A percentile compares a stretch with the other conserved stretches of the same genome.
Evolutionary conservation across 2,113 vertebrate genomes (phyloP).

Genomic region (Danio rerio): GRCz12tu NC_133193.1:46236001-46236500

Average conservation of each 20-base stretch:
- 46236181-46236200: slow-evolving; percentile 49
- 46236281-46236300: slow-evolving; percentile 17
- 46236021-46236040: slow-evolving; percentile 31
- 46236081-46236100: slow-evolving; percentile 47
- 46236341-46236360: background rate
- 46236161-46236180: slow-evolving; percentile 64
- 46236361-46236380: too few relatives aligned
- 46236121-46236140: slow-evolving; percentile 40
- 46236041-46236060: slow-evolving; percentile 26
- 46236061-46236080: slow-evolving; percentile 24
- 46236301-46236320: slow-evolving; percentile 23
- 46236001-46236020: slow-evolving; percentile 1
- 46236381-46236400: too few relatives aligned
- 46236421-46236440: background rate
- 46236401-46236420: background rate
- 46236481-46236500: too few relatives aligned
- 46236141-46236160: slow-evolving; percentile 43
- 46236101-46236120: slow-evolving; percentile 62
- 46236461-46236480: too few relatives aligned
- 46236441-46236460: background rate
- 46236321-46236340: background rate
- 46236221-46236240: slow-evolving; percentile 35
- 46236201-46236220: slow-evolving; percentile 48
- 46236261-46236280: slow-evolving; percentile 39
- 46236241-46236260: slow-evolving; percentile 45